These are phyloP conservation scores for Scaptomyza graminum DNA, from an alignment of 1,140 invertebrate genomes.

Conservation along the genomic window DNA sequence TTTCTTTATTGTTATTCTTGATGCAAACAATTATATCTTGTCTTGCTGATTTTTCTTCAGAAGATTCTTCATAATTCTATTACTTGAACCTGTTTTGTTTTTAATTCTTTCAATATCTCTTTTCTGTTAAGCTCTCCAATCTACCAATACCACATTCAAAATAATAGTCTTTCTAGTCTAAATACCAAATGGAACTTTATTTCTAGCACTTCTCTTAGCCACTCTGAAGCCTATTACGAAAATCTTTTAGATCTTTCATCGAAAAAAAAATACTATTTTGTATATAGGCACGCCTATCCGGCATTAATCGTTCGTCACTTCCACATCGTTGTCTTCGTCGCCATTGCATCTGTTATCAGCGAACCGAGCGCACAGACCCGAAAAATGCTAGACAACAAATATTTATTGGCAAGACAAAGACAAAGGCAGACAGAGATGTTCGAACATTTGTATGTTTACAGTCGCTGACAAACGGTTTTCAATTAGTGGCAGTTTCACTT, in stretches of 20 bases:
- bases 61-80: too few species aligned
- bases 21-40: background rate
- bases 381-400: constrained; percentile 34
- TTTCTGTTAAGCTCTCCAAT: background rate
- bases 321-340: constrained; percentile 18
- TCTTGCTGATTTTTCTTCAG: background rate
- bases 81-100: too few species aligned
- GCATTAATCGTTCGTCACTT: constrained; percentile 46
- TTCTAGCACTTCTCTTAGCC: background rate
- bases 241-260: constrained; percentile 21
- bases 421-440: background rate
- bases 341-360: constrained; percentile 36
- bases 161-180: background rate
- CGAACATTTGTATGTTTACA: constrained; percentile 58
- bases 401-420: constrained; percentile 64
- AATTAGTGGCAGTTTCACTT: constrained; percentile 64
- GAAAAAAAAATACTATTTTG: constrained; percentile 3
- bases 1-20: background rate
- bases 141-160: background rate
- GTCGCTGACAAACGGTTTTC: constrained; percentile 78
- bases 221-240: constrained; percentile 19
- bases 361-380: constrained; percentile 6
- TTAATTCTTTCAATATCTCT: background rate
- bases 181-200: constrained; percentile 7
- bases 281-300: constrained; percentile 28